phyloP scores from a whole-genome alignment of 2,797 vertebrate species.

The Sternotherus odoratus region DNA sequence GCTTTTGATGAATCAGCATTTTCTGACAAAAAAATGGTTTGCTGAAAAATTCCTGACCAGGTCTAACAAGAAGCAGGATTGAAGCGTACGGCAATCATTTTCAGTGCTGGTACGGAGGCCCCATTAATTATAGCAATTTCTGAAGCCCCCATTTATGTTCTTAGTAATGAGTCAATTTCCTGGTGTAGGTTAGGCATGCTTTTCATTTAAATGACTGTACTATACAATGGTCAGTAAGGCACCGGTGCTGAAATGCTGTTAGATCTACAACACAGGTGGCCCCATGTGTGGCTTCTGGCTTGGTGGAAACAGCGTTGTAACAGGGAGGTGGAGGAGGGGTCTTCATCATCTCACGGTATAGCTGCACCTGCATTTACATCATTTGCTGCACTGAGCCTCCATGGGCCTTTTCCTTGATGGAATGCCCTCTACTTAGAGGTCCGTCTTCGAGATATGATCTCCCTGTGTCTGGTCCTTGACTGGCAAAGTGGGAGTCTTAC shows the following conservation, averaged over 20 bases:
- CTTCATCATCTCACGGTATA: not conserved
- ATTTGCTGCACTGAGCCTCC: not conserved
- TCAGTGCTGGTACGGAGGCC: not conserved
- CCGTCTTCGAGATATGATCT: not conserved
- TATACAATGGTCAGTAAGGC: not conserved
- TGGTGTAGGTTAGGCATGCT: not conserved
- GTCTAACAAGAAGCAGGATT: no score
- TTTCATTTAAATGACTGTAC: not conserved
- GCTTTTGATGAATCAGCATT: no score
- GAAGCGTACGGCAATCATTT: not conserved
- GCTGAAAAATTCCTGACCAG: no score
- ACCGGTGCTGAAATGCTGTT: accelerated
- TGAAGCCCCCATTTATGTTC: not conserved
- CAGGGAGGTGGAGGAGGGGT: accelerated
- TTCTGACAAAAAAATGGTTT: no score
- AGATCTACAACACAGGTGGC: not conserved
- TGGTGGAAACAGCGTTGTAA: not conserved
- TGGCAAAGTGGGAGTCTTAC: accelerated
- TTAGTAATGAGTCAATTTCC: accelerated
- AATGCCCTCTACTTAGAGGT: not conserved
- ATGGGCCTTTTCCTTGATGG: not conserved
- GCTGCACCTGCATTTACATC: not conserved
- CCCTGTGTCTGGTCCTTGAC: not conserved
- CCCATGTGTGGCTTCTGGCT: not conserved
- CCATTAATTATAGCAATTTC: not conserved